Evolutionary conservation across 2,797 vertebrate species (phyloP), one percentile per base, ranked within the genome.

Genomic region (Triplophysa bombifrons): DNA sequence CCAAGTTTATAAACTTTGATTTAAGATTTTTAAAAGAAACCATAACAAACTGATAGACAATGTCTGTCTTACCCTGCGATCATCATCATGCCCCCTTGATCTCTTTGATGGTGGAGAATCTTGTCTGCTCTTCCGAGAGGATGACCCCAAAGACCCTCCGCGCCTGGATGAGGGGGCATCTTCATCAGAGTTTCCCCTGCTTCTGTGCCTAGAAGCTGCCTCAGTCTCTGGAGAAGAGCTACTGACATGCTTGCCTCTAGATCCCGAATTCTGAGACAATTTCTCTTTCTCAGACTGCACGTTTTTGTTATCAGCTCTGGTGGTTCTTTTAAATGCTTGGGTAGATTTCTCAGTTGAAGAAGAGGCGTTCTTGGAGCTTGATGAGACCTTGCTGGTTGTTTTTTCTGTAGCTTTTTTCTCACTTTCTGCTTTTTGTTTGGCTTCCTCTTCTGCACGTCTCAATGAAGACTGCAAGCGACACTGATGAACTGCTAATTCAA

Each of bases 401-500:
- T 73, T 82, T 10, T 77, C 64, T 22, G 68, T 9, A 46, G 50
- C 6, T 67, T 77, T 78, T 50, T 77, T 82, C 58, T 77, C 83
- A 0, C 17, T 30, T 11, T 80, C 79, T 0, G 44, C 34, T 48
- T 76, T 85, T 56, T 46, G 71, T 74, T 58, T 76, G 60, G 84
- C 79, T 83, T 84, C 82, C n/a, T 86, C 79, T 34, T 83, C 80
- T 50, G 84, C 82, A 44, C 80, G 80, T 53, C 66, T 85, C 65
- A 86, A 41, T 4, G 86, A 89, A 4, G 88, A 87, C 77, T 87
- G 86, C 41, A 89, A 74, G 81, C 85, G 89, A 74, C 89, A 90
- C 53, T 91, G 84, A n/a, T 84, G 87, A 50, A 92, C 85, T 0
- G 88, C 90, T 0, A 78, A 84, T 19, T 86, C 86, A n/a, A 90